Evolutionary conservation across 2,888 invertebrate species (phyloP), one percentile per base, ranked within the genome.

Genomic region (Troides helena): DNA sequence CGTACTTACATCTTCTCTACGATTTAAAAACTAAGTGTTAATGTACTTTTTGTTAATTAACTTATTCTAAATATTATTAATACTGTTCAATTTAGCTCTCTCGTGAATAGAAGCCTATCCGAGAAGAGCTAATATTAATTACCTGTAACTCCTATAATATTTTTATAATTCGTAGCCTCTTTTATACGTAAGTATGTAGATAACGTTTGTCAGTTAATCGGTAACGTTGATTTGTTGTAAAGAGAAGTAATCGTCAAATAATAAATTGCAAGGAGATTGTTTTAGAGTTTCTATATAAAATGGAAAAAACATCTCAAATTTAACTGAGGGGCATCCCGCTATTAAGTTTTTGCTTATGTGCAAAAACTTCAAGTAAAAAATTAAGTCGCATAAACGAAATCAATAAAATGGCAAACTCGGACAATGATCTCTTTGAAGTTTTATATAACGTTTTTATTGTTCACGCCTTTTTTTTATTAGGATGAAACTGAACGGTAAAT

Each of bases 361-460:
- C 53, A 65, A 69, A 69, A 69, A 65, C 23, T n/a, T 61, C n/a
- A 14, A 23, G 43, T 50, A 69, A 69, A 69, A 65, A 69, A 43
- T 66, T 58, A 70, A 69, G 56, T 70, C 57, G 66, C 66, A 62
- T 70, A 70, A 70, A 70, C 59, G 70, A 67, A 70, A 70, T 70
- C 70, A 70, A 70, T 70, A 66, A 70, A 70, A 53, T 63, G 62
- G 61, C 70, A 62, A 70, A 67, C 66, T 70, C 70, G 70, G 70
- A 70, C 70, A 70, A 66, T 67, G 70, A 66, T 69, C 69, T 69
- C 66, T 70, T 66, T 63, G 36, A 62, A 70, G 62, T 23, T 50
- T 59, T 66, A 59, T 58, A 43, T 36, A 36, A 53, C 30, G 23
- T 64, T 68, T 68, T 68, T 68, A 46, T 36, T 57, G 21, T 68